phyloP scores from a whole-genome alignment of 1,140 invertebrate genomes.

The Triops cancriformis region DNA sequence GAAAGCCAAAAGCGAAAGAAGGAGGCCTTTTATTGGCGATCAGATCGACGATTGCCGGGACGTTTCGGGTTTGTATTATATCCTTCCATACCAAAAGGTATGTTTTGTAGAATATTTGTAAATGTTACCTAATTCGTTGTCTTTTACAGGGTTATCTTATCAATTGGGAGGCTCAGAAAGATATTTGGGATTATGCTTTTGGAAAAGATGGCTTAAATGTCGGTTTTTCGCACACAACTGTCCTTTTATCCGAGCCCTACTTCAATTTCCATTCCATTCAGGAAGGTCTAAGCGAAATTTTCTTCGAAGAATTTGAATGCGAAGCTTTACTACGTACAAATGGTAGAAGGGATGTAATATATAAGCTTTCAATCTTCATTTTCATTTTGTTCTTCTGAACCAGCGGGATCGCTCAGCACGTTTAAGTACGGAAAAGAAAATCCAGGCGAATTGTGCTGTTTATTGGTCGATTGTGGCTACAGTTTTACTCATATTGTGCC shows the following conservation, averaged over 20 bases:
- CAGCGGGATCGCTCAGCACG: conserved; percentile 46
- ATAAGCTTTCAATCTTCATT: not conserved
- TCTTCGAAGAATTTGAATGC: conserved; percentile 97
- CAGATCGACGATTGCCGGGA: conserved; percentile 94
- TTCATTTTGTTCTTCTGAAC: conserved; percentile 36
- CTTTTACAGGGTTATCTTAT: conserved; percentile 68
- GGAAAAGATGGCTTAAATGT: conserved; percentile 77
- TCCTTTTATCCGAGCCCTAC: conserved; percentile 88
- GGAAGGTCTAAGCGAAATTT: conserved; percentile 87
- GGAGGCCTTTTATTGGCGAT: conserved; percentile 85
- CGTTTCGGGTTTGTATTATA: conserved; percentile 86
- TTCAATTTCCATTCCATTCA: conserved; percentile 90
- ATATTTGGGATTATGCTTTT: conserved; percentile 92
- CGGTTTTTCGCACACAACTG: conserved; percentile 61
- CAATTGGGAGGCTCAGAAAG: conserved; percentile 93
- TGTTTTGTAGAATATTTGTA: conserved; percentile 9
- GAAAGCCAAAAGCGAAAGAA: conserved; percentile 92
- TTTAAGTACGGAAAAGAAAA: conserved; percentile 47
- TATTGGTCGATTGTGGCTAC: conserved; percentile 88
- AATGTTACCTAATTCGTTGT: conserved; percentile 29
- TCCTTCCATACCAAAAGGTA: conserved; percentile 85
- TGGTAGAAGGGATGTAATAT: conserved; percentile 17
- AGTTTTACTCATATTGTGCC: conserved; percentile 94
- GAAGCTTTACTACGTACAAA: conserved; percentile 54
- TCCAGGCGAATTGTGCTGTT: conserved; percentile 55